Base-by-base conservation (phyloP, 2,888 invertebrate species). In the Melieria omissa region DNA sequence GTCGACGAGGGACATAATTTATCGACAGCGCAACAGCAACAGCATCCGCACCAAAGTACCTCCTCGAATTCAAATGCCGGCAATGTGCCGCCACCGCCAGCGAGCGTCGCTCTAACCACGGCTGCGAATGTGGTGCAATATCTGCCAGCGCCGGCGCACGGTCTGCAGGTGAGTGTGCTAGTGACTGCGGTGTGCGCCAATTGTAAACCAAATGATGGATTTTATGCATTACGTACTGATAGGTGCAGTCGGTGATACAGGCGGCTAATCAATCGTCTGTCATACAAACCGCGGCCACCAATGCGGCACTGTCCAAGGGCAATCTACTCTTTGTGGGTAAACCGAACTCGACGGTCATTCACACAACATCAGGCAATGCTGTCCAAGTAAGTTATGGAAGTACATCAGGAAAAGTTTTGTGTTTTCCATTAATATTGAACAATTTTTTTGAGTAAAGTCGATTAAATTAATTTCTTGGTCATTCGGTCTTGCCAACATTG, bases 191-290 rank as follows among this genome's bases (percentile, higher is more conserved):
- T 42, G 10, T 4, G 5, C 12, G 12, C 49, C 2, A 49, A 49
- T 49, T 49, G 9, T 49, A 49, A n/a, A 55, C 8, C 14, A 16
- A 55, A n/a, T 29, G 10, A 16, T 42, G 46, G 54, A 10, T 71
- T 63, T 55, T 68, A 65, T 9, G 45, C 7, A 57, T 65, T 57
- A 16, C 44, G 49, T 49, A 10, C 2, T 49, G 49, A 8, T 52
- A 76, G 75, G 76, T 75, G 58, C 97, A 97, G 88, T 96, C 97
- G 81, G 97, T 97, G 77, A 97, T 97, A 87, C 97, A 98, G 89
- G 94, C 96, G 77, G 94, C 95, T 74, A 96, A 96, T 88, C 96
- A 96, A 86, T 96, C 96, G 86, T 97, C 96, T 78, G 97, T 97
- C 68, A 97, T 98, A 87, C 97, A 98, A 89, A 95, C 95, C 76